Evolutionary conservation across 2,888 invertebrate species (phyloP).

Genomic region (Machimus rusticus): DNA sequence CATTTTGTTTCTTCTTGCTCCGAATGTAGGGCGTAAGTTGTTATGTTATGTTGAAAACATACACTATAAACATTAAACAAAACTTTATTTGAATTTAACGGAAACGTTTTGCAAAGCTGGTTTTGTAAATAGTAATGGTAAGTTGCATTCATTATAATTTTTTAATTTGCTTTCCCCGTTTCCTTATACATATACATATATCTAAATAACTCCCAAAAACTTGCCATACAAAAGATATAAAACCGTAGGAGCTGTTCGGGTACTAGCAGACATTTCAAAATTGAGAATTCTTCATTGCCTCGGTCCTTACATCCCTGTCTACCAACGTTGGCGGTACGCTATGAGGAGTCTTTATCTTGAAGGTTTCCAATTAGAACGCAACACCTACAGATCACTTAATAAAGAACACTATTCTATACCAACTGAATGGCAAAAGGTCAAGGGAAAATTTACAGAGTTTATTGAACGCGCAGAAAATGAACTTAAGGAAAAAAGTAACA

Average conservation of each 20-base stretch:
- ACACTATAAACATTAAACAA: background rate
- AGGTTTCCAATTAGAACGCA: background rate
- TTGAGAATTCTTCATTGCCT: background rate
- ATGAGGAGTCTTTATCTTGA: background rate
- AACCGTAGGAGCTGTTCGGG: background rate
- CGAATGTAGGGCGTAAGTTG: background rate
- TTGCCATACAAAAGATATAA: background rate
- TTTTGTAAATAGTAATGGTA: background rate
- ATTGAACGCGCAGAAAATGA: background rate
- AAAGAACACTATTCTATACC: background rate
- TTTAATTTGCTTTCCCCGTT: no score
- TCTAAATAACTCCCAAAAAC: no score
- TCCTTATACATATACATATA: no score
- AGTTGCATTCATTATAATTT: background rate
- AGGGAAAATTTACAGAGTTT: background rate
- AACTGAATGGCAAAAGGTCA: background rate
- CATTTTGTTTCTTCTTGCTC: background rate
- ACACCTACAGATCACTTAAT: background rate
- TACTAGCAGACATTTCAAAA: background rate
- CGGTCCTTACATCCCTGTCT: background rate
- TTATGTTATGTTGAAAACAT: background rate
- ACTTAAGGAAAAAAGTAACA: background rate
- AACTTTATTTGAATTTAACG: background rate
- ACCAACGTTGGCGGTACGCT: background rate
- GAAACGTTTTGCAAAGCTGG: background rate